A percentile compares a stretch with the other conserved stretches of the same genome.
Conservation (phyloP, 2,113 vertebrate species). For the Sceloporus tristichus region DNA sequence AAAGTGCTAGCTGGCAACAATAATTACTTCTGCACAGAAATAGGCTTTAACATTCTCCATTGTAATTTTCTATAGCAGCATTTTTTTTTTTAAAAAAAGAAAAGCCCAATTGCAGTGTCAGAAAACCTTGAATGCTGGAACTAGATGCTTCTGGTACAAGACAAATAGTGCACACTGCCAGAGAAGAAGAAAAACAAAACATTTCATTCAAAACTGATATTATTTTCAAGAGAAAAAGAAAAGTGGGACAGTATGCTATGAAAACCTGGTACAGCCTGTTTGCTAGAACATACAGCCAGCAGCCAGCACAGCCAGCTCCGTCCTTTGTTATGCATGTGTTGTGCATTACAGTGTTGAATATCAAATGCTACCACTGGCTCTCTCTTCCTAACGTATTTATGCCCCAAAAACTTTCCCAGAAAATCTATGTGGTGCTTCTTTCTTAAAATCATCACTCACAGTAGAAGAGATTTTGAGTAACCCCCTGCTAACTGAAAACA, state of each 20-base stretch:
- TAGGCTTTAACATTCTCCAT: slow-evolving; percentile 45
- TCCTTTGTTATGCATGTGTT: too few relatives aligned
- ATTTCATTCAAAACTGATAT: slow-evolving; percentile 28
- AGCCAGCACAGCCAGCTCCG: neutral
- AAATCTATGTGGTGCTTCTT: neutral
- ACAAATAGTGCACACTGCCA: slow-evolving; percentile 32
- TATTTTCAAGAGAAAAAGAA: slow-evolving; percentile 21
- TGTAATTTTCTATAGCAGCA: slow-evolving; percentile 51
- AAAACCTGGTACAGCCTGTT: neutral
- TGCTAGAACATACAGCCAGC: neutral
- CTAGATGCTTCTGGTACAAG: slow-evolving; percentile 37
- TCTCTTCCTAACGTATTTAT: neutral
- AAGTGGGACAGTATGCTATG: neutral
- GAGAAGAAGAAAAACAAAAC: slow-evolving; percentile 30
- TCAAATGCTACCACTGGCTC: neutral
- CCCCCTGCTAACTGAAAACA: neutral
- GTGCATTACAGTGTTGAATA: neutral
- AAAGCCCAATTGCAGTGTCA: neutral
- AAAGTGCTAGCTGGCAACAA: slow-evolving; percentile 38
- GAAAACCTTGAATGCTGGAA: slow-evolving; percentile 41
- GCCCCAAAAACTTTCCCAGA: neutral
- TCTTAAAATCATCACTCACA: too few relatives aligned
- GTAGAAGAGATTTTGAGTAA: too few relatives aligned
- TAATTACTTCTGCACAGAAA: slow-evolving; percentile 65
- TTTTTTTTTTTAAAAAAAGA: slow-evolving; percentile 52